Conservation (phyloP, 2,113 vertebrate genomes). For the Chaetops frenatus region DNA sequence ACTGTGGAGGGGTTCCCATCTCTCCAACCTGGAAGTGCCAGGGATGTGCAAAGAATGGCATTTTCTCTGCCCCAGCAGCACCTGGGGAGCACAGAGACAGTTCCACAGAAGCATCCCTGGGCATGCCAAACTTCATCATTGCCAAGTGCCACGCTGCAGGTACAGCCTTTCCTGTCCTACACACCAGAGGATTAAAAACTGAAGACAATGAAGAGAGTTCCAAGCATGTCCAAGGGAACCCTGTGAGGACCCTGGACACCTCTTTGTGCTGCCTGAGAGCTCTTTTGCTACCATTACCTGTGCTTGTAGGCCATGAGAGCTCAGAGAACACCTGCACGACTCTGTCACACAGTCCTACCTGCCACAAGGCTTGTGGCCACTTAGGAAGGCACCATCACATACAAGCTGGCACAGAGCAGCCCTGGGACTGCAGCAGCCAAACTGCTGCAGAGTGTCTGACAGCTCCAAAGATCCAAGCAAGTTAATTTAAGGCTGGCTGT, state of each 20-base stretch:
- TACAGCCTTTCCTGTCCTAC: neutral
- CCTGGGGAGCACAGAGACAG: neutral
- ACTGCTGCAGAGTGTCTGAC: neutral
- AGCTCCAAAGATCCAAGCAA: neutral
- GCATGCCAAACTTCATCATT: neutral
- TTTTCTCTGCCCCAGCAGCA: neutral
- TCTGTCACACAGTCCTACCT: neutral
- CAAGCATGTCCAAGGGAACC: neutral
- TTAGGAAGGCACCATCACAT: neutral
- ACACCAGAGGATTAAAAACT: neutral
- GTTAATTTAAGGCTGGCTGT: neutral
- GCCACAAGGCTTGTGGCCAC: neutral
- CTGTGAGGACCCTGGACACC: neutral
- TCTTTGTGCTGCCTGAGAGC: neutral
- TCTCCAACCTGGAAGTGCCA: neutral
- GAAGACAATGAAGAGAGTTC: neutral
- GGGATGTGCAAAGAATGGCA: neutral
- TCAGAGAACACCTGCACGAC: accelerated
- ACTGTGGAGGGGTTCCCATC: neutral
- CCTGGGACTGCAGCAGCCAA: neutral
- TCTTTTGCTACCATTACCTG: too few relatives aligned
- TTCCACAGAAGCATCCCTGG: neutral
- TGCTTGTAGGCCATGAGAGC: neutral
- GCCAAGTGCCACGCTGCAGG: neutral
- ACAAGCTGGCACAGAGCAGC: neutral